Evolutionary conservation across 2,113 vertebrate species (phyloP), one percentile per base, ranked within the genome.

Genomic region (Philantomba maxwellii): DNA sequence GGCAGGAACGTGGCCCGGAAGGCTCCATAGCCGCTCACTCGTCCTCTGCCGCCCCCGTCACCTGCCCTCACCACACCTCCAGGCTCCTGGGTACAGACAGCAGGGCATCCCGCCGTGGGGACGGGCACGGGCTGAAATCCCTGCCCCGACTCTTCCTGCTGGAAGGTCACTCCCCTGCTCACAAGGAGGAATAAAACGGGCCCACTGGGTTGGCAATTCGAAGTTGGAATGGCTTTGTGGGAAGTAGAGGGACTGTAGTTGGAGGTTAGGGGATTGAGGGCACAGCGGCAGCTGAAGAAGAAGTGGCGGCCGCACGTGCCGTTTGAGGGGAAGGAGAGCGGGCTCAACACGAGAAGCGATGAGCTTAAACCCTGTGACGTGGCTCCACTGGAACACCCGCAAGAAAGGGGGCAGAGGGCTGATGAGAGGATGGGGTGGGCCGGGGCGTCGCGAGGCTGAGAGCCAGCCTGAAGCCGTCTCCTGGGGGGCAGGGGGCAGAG

Each of bases 391-490:
- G 28, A 11, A 0, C 43, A 81, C 30, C 87, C 57, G 0, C 0
- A 2, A 17, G 39, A 53, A 7, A 16, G 14, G 30, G 11, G 53
- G 43, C 15, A 57, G 47, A 14, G 13, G 4, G 12, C 1, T 33
- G n/a, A 14, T 1, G 53, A 16, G 83, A 21, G 47, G 28, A 1
- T 0, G 0, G 21, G 28, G 2, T 5, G 33, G 39, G 17, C 7
- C 0, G 0, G 6, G 12, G 23, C 0, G 1, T 1, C 0, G 1
- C 33, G 0, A 5, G 58, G 5, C 21, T 12, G 55, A 49, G 83
- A 23, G 26, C 36, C 70, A 9, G 12, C 78, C 0, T 15, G 51
- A 16, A 55, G 26, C 51, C 13, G 0, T 53, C 64, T 60, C 26
- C 2, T 6, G 36, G 23, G 73, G 16, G 43, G 19, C 73, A 17